A percentile compares a stretch with the other conserved stretches of the same genome.
Evolutionary conservation across 2,888 invertebrate species (phyloP).

Genomic region (Megaustenia siamemsis): DNA sequence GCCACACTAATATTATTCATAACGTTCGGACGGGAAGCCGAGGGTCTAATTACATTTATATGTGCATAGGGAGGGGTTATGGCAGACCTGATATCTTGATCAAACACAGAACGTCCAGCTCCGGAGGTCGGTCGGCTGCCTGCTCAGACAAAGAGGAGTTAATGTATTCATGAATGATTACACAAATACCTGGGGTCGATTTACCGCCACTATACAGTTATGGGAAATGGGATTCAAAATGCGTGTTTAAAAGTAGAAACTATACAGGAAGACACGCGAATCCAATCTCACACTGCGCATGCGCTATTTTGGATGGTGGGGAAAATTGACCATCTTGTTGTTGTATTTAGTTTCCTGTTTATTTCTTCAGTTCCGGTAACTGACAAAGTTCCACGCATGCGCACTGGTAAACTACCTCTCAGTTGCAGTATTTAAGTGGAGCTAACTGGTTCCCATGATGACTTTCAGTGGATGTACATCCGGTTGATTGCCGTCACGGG

Average conservation of each 20-base stretch:
- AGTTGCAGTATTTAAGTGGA: no score
- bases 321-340: no score
- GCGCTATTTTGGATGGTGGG: no score
- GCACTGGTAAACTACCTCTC: no score
- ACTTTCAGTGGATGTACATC: background rate
- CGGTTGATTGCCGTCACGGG: background rate
- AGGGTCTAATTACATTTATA: conserved; percentile 33
- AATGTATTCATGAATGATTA: conserved; percentile 7
- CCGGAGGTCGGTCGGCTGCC: background rate
- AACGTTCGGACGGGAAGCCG: conserved; percentile 9
- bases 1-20: conserved; percentile 28
- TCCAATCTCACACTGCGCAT: background rate
- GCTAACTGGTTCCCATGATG: no score
- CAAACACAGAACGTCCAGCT: conserved; percentile 16
- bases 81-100: conserved; percentile 31
- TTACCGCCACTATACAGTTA: background rate
- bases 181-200: conserved; percentile 1
- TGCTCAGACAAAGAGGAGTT: conserved; percentile 19
- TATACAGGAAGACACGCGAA: background rate
- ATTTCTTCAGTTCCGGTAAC: no score
- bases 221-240: background rate
- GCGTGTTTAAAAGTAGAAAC: background rate
- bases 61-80: conserved; percentile 16
- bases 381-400: no score
- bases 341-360: no score